Conservation (phyloP, 2,113 vertebrate genomes). For the Spheniscus mendiculus region DNA sequence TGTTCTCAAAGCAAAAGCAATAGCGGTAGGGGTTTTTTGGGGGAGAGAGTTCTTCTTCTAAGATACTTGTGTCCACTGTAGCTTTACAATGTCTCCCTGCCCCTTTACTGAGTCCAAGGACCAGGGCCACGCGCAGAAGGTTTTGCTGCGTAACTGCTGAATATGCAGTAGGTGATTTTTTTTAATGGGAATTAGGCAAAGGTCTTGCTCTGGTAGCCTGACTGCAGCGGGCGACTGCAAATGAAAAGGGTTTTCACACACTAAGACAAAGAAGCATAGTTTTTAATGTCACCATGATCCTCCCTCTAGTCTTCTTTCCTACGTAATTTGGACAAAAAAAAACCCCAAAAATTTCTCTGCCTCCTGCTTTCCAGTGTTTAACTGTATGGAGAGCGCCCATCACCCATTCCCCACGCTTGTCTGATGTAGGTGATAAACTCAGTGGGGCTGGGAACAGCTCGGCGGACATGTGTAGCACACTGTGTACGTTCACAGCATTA, state of each 20-base stretch:
- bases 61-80: not conserved
- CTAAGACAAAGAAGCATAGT: not conserved
- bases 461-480: not conserved
- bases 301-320: not conserved
- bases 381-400: rapidly evolving
- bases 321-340: not conserved
- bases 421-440: not conserved
- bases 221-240: conserved; percentile 33
- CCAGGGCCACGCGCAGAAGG: not conserved
- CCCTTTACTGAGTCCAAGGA: conserved; percentile 24
- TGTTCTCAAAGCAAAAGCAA: conserved; percentile 10
- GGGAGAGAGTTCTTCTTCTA: not conserved
- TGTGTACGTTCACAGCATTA: not conserved
- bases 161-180: conserved; percentile 50
- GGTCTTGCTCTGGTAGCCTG: not conserved
- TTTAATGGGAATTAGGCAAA: conserved; percentile 36
- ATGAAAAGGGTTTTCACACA: conserved; percentile 45
- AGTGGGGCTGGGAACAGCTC: not conserved
- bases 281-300: not conserved
- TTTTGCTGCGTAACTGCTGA: conserved; percentile 48
- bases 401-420: not conserved
- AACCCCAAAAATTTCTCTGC: not conserved
- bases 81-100: not conserved
- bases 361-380: not conserved
- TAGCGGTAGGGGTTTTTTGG: not conserved